Conservation (phyloP, 2,888 invertebrate genomes). For the Leptura quadrifasciata region DNA sequence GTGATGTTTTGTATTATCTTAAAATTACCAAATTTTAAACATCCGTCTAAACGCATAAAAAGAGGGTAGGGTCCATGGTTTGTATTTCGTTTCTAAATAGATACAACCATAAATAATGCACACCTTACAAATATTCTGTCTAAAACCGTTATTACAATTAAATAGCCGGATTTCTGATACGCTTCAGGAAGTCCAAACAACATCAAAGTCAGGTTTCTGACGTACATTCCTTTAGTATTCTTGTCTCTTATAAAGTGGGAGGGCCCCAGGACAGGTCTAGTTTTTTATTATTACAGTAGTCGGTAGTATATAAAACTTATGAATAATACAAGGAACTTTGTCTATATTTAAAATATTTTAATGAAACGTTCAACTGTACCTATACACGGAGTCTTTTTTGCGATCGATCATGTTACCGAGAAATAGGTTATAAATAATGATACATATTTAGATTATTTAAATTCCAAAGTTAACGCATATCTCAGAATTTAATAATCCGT, state of each 20-base stretch:
- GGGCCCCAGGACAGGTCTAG: constrained; percentile 29
- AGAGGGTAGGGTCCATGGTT: not conserved
- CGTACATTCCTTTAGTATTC: constrained; percentile 29
- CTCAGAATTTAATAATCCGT: not conserved
- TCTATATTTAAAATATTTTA: constrained; percentile 31
- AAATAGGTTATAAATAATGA: constrained; percentile 14
- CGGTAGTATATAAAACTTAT: constrained; percentile 32
- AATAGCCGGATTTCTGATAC: constrained; percentile 56
- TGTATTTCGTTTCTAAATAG: constrained; percentile 8
- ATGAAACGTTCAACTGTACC: constrained; percentile 17
- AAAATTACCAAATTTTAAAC: not conserved
- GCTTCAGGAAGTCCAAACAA: constrained; percentile 55
- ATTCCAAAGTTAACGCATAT: not conserved
- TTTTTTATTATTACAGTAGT: constrained; percentile 35
- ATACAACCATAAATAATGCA: constrained; percentile 23
- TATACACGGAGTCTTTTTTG: not conserved
- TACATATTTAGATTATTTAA: not conserved
- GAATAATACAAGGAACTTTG: constrained; percentile 35
- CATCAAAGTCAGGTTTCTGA: constrained; percentile 35
- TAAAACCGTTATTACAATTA: constrained; percentile 33
- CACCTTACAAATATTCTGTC: constrained; percentile 21
- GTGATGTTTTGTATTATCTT: not conserved
- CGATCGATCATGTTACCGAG: constrained; percentile 2
- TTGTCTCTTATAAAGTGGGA: constrained; percentile 28
- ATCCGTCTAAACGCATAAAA: constrained; percentile 3